Evolutionary conservation across 2,888 invertebrate species (phyloP).

Genomic region (Tetropium fuscum): DNA sequence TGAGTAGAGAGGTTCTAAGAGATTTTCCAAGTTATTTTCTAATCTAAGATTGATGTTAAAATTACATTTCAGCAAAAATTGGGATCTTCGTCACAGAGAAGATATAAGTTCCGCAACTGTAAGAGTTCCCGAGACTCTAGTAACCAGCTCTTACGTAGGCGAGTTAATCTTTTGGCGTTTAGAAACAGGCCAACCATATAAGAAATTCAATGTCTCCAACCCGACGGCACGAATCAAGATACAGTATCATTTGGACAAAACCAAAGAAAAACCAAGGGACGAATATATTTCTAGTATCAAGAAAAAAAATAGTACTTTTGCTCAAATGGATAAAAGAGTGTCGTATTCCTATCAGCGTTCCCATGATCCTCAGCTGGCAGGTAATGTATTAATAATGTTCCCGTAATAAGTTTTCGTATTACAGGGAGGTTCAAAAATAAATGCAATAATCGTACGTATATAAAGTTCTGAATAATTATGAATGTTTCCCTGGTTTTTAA

Average conservation of each 20-base stretch:
- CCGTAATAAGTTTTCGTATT: no score
- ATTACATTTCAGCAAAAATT: conserved; percentile 68
- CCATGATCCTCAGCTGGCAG: no score
- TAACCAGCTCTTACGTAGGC: conserved; percentile 82
- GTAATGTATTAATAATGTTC: no score
- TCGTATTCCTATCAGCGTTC: no score
- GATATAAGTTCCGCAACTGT: conserved; percentile 80
- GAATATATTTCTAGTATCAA: conserved; percentile 11
- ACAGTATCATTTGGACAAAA: conserved; percentile 65
- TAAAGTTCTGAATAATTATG: no score
- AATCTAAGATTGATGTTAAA: background rate
- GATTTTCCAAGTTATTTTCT: no score
- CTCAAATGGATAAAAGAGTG: no score
- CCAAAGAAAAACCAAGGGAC: conserved; percentile 40
- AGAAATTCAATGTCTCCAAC: conserved; percentile 67
- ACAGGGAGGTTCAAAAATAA: no score
- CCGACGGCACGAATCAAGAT: conserved; percentile 72
- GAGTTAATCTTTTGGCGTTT: conserved; percentile 86
- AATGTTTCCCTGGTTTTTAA: no score
- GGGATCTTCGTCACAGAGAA: conserved; percentile 80
- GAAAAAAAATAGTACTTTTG: background rate
- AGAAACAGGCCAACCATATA: conserved; percentile 83
- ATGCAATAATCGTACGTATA: no score
- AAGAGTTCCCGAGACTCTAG: conserved; percentile 76
- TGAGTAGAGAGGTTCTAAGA: no score